These are phyloP conservation scores for Rotaria sp. DNA, from an alignment of 2,888 invertebrate genomes.

Conservation along the genomic window DNA sequence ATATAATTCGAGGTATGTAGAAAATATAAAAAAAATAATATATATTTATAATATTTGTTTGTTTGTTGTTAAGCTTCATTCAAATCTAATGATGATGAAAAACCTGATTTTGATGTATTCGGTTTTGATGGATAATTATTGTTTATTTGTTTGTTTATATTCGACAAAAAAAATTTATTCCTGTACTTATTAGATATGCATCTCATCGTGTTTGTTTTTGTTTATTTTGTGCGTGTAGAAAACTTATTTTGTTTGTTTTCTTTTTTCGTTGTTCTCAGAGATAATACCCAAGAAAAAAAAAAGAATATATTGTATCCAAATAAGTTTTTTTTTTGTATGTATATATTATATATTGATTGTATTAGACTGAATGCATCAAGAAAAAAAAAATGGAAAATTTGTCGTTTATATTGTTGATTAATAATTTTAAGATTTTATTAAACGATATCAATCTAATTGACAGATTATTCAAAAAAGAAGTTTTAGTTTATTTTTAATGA, in stretches of 20 bases:
- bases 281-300: neutral
- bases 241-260: neutral
- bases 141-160: neutral
- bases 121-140: neutral
- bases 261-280: neutral
- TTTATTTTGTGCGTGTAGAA: conserved; percentile 4
- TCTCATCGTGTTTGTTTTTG: conserved; percentile 6
- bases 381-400: neutral
- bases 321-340: neutral
- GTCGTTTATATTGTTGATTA: neutral
- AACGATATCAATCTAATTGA: too few species aligned
- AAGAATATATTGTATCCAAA: neutral
- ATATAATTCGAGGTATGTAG: neutral
- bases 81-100: neutral
- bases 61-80: too few species aligned
- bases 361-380: neutral
- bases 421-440: too few species aligned
- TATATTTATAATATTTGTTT: too few species aligned
- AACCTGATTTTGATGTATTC: neutral
- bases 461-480: too few species aligned
- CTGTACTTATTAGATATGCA: neutral
- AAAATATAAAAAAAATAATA: neutral
- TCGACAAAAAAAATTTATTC: neutral
- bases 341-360: neutral
- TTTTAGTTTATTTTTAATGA: too few species aligned